Evolutionary conservation across 2,113 vertebrate species (phyloP).

Genomic region (Fukomys damarensis): DNA sequence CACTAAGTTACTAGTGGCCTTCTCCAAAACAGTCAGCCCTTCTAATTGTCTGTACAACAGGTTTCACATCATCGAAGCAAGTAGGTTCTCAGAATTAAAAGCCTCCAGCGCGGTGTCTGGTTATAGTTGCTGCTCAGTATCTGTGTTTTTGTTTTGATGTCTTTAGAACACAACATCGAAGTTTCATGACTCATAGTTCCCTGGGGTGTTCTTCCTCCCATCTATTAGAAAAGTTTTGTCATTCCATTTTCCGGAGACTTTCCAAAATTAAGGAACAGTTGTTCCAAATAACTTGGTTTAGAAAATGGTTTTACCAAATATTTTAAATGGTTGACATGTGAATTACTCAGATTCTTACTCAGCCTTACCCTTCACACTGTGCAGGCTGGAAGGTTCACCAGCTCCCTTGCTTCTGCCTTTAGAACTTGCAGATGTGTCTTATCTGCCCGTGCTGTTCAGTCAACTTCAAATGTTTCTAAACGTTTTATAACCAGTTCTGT

Average conservation of each 20-base stretch:
- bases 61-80: neutral
- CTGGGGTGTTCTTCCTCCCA: neutral
- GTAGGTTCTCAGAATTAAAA: neutral
- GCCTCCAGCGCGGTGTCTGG: neutral
- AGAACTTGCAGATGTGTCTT: conserved; percentile 66
- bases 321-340: conserved; percentile 7
- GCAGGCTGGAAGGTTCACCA: neutral
- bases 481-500: conserved; percentile 81
- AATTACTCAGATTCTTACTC: neutral
- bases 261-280: neutral
- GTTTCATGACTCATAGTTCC: neutral
- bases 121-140: neutral
- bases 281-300: neutral
- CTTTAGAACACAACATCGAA: neutral
- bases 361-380: neutral
- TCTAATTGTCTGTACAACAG: neutral
- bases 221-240: neutral
- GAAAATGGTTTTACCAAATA: conserved; percentile 33
- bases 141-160: neutral
- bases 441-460: conserved; percentile 69
- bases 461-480: conserved; percentile 73
- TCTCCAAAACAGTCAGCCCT: neutral
- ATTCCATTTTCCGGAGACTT: conserved; percentile 47
- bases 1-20: neutral
- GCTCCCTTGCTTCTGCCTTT: neutral